Evolutionary conservation across 37 sponge, comb jelly and placozoan genomes (phyloP), one percentile per base, ranked within the genome.

Genomic region (Cladorhizidae sp.): DNA sequence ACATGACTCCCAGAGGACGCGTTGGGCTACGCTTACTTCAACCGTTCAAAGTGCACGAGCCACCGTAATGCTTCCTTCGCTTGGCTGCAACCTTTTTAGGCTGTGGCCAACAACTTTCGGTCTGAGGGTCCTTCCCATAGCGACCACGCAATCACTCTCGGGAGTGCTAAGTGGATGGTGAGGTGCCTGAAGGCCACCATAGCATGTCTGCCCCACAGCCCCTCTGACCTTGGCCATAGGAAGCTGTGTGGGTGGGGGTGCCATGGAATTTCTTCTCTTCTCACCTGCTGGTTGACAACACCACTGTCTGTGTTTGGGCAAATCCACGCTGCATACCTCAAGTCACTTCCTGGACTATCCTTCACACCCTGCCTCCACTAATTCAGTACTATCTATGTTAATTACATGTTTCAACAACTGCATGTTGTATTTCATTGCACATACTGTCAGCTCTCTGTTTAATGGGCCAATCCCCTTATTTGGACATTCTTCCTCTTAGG

Each of bases 121-220:
- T 50, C 55, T 56, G 69, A 84, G 54, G 84, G 77, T 42, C 72
- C 58, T 70, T 67, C 33, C 79, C 59, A 85, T 59, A 85, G 86
- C 86, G 86, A 57, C 86, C 86, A 85, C 86, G 86, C 86, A 2
- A 28, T 85, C 79, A 85, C 86, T 77, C 86, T 25, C n/a, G 28
- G 29, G 86, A 77, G 86, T 85, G 86, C 86, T 85, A 78, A 45
- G 83, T 83, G 83, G 83, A 67, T 83, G 83, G 67, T 52, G 73
- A 40, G 55, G 74, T 51, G 33, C 54, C 83, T 45, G 65, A 57
- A 64, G 83, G 75, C 56, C 82, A 43, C 83, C 81, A 81, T 81
- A 81, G 23, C 57, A 40, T 81, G 61, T 81, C 72, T 72, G 26
- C 22, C 35, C 25, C 56, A 41, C 42, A 40, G 37, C 26, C 33